Evolutionary conservation across 2,888 invertebrate species (phyloP).

Genomic region (Pollenia amentaria): DNA sequence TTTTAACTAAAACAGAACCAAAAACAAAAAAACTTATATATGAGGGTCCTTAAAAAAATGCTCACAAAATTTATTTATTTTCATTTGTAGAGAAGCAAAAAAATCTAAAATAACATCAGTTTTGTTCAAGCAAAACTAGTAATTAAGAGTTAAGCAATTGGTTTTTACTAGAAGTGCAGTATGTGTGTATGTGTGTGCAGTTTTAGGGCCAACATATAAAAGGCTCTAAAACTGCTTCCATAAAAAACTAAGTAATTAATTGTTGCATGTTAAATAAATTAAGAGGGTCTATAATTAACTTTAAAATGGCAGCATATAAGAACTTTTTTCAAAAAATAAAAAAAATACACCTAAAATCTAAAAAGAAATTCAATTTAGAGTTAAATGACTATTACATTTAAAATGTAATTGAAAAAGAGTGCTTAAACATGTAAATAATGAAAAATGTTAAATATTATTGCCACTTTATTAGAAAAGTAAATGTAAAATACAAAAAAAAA

Average conservation of each 20-base stretch:
- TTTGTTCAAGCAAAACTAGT: slow-evolving; percentile 68
- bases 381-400: slow-evolving; percentile 4
- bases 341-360: background rate
- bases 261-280: slow-evolving; percentile 73
- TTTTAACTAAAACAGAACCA: slow-evolving; percentile 22
- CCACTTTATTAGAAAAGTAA: too few relatives aligned
- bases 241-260: slow-evolving; percentile 68
- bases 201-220: background rate
- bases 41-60: slow-evolving; percentile 59
- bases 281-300: slow-evolving; percentile 70
- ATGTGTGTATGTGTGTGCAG: background rate
- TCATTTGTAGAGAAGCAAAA: background rate
- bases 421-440: background rate
- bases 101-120: slow-evolving; percentile 65
- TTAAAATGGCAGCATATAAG: slow-evolving; percentile 39
- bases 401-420: background rate
- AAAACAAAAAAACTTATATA: slow-evolving; percentile 43
- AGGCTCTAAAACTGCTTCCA: slow-evolving; percentile 1
- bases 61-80: slow-evolving; percentile 49
- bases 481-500: background rate
- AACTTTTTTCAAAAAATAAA: background rate
- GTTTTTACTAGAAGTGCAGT: slow-evolving; percentile 44
- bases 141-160: slow-evolving; percentile 75
- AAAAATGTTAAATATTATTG: background rate
- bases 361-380: slow-evolving; percentile 50